These are phyloP conservation scores for Diarsia mendica DNA, from an alignment of 2,888 invertebrate species.

Conservation along the genomic window DNA sequence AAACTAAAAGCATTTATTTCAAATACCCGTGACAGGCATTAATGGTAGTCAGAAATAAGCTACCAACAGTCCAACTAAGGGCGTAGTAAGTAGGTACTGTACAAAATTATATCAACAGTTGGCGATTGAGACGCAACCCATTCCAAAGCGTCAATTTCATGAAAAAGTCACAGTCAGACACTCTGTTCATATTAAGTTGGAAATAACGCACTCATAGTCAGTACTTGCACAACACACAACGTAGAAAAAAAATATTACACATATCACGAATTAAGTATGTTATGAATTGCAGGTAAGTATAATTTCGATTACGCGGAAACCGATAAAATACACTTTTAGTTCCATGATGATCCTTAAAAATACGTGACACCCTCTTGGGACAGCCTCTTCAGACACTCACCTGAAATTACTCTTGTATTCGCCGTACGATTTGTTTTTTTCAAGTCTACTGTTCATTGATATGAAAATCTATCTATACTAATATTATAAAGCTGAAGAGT, in stretches of 20 bases:
- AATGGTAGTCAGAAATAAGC: background rate
- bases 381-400: background rate
- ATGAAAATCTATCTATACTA: no score
- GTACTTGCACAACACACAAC: no score
- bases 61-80: background rate
- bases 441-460: background rate
- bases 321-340: background rate
- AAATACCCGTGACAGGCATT: background rate
- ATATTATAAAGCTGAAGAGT: no score
- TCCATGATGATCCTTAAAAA: background rate
- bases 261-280: no score
- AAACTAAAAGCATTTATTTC: background rate
- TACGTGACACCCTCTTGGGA: background rate
- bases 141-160: background rate
- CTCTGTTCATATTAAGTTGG: no score
- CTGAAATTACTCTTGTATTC: background rate
- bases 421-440: background rate
- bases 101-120: no score
- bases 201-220: no score
- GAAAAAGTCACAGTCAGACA: background rate
- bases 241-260: no score
- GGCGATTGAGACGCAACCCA: no score
- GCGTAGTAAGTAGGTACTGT: no score
- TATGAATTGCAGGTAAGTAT: no score
- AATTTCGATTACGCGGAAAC: background rate